These are phyloP conservation scores for Diabrotica undecimpunctata DNA, from an alignment of 1,140 invertebrate genomes.

Conservation along the genomic window DNA sequence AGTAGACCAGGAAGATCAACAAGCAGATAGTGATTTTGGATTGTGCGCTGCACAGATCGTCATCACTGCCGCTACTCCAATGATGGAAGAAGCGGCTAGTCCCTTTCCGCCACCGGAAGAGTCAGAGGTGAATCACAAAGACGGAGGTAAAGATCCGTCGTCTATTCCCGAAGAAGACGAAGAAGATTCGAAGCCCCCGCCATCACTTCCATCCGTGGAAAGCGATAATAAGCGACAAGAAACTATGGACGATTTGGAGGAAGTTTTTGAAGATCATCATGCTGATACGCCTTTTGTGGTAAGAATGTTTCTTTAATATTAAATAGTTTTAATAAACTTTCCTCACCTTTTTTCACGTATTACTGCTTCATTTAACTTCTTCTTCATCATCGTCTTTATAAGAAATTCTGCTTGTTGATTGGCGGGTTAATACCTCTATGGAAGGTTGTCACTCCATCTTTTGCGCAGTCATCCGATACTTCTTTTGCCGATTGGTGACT, in stretches of 20 bases:
- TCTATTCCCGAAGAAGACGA: slow-evolving; percentile 1
- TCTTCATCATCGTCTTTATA: too few species aligned
- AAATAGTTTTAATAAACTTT: too few species aligned
- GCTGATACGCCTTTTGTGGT: slow-evolving; percentile 4
- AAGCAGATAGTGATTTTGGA: slow-evolving; percentile 46
- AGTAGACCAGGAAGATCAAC: slow-evolving; percentile 14
- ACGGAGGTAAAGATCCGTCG: not conserved
- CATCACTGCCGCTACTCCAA: slow-evolving; percentile 84
- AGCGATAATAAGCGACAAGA: slow-evolving; percentile 35
- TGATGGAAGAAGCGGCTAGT: slow-evolving; percentile 73
- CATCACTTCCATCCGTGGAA: slow-evolving; percentile 20
- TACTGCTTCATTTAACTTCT: too few species aligned
- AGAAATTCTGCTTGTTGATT: too few species aligned
- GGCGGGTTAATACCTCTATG: too few species aligned
- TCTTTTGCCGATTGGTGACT: too few species aligned
- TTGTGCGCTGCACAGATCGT: slow-evolving; percentile 81
- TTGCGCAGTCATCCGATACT: too few species aligned
- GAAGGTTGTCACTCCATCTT: too few species aligned
- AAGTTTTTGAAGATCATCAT: slow-evolving; percentile 6
- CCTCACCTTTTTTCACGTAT: too few species aligned
- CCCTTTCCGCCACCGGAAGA: slow-evolving; percentile 59
- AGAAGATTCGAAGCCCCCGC: slow-evolving; percentile 10
- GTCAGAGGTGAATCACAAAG: slow-evolving; percentile 46
- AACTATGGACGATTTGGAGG: slow-evolving; percentile 37
- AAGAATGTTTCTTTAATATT: not conserved